phyloP scores from a whole-genome alignment of 2,888 invertebrate genomes.

The Nomada ferruginata region DNA sequence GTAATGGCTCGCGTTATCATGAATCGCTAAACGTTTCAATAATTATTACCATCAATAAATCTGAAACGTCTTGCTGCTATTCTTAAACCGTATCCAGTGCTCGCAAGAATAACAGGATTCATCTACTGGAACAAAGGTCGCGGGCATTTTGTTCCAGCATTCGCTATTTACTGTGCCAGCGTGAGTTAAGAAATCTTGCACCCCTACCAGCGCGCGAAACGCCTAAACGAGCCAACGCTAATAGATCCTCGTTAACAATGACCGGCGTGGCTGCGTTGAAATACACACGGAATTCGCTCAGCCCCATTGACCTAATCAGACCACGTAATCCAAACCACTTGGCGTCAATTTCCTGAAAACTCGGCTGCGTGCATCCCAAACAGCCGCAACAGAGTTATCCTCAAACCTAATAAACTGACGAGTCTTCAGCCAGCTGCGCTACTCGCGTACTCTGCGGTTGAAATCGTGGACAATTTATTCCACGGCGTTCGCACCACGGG shows the following conservation, averaged over 20 bases:
- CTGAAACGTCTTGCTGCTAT: background rate
- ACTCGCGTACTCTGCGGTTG: background rate
- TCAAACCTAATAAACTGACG: slow-evolving; percentile 13
- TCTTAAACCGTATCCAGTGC: slow-evolving; percentile 1
- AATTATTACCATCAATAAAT: slow-evolving; percentile 28
- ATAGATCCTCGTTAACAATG: slow-evolving; percentile 28
- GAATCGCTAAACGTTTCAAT: slow-evolving; percentile 38
- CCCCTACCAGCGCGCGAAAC: background rate
- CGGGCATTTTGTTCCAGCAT: background rate
- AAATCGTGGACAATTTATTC: slow-evolving; percentile 24
- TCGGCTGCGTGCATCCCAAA: slow-evolving; percentile 4
- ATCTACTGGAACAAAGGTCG: background rate
- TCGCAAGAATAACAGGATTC: background rate
- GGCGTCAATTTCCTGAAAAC: slow-evolving; percentile 38
- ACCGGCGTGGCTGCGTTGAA: background rate
- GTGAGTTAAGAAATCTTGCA: slow-evolving; percentile 38
- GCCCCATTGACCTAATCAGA: slow-evolving; percentile 47
- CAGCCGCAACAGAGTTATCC: slow-evolving; percentile 15
- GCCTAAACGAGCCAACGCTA: slow-evolving; percentile 23
- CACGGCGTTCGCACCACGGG: slow-evolving; percentile 4
- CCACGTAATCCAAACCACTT: slow-evolving; percentile 50
- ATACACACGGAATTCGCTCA: slow-evolving; percentile 10
- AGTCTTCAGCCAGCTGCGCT: slow-evolving; percentile 28
- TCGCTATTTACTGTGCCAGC: background rate
- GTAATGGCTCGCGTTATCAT: slow-evolving; percentile 9